phyloP scores from a whole-genome alignment of 2,888 invertebrate genomes.

The Ennomos erosarius region DNA sequence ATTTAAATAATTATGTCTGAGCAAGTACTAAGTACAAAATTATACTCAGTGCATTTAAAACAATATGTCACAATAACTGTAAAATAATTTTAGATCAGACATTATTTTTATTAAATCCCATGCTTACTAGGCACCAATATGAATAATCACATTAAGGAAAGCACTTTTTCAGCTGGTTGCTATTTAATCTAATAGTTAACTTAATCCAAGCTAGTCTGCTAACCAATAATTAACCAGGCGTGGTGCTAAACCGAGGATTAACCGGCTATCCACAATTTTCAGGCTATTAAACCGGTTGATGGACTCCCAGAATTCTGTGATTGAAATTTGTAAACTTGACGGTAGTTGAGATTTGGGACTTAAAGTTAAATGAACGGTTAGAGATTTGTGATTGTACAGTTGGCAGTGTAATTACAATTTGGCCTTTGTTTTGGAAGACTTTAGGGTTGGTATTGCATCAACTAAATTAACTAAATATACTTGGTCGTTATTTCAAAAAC shows the following conservation, averaged over 20 bases:
- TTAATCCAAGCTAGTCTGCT: constrained; percentile 18
- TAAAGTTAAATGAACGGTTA: constrained; percentile 3
- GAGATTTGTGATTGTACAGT: constrained; percentile 10
- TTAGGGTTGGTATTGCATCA: too few species aligned
- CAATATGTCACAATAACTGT: not conserved
- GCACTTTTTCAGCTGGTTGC: constrained; percentile 17
- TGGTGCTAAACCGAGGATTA: constrained; percentile 27
- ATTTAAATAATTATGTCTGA: too few species aligned
- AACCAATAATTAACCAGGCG: constrained; percentile 28
- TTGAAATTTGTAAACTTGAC: constrained; percentile 33
- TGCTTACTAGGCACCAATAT: too few species aligned
- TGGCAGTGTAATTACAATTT: not conserved
- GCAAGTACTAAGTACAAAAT: too few species aligned
- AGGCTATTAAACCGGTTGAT: constrained; percentile 38
- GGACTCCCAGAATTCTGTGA: constrained; percentile 30
- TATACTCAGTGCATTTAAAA: not conserved
- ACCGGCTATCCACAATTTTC: constrained; percentile 38
- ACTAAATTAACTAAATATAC: too few species aligned
- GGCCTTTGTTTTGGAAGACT: too few species aligned
- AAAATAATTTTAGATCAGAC: too few species aligned
- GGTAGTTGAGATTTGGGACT: constrained; percentile 27
- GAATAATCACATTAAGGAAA: not conserved
- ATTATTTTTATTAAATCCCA: too few species aligned
- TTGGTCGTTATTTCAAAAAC: too few species aligned
- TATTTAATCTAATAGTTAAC: constrained; percentile 10